phyloP scores from a whole-genome alignment of 1,140 invertebrate species.

The Belonocnema kinseyi region DNA sequence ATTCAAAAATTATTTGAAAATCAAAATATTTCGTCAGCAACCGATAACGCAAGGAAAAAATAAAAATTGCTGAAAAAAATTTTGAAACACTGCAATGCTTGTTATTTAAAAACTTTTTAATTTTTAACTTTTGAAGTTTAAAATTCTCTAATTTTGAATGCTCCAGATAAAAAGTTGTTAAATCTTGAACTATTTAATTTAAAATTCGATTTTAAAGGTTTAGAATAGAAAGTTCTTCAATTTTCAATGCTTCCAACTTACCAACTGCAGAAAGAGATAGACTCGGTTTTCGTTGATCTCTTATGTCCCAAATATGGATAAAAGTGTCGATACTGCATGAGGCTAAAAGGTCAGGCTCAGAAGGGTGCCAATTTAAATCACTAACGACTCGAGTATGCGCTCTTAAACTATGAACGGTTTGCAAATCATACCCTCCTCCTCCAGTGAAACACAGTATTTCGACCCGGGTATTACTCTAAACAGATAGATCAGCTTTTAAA shows the following conservation, averaged over 20 bases:
- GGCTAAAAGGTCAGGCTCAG: conserved; percentile 91
- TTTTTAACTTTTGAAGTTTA: no score
- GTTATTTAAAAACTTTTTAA: not conserved
- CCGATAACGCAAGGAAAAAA: not conserved
- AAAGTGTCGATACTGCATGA: conserved; percentile 96
- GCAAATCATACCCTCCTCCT: conserved; percentile 77
- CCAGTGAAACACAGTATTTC: conserved; percentile 88
- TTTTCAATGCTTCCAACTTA: conserved; percentile 62
- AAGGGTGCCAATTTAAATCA: conserved; percentile 94
- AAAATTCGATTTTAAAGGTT: no score
- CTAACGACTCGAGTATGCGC: conserved; percentile 93
- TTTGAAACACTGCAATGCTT: no score
- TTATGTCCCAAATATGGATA: conserved; percentile 94
- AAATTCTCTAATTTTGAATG: no score
- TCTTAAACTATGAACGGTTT: conserved; percentile 83
- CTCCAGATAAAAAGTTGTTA: no score
- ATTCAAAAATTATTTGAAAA: no score
- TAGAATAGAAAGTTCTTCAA: no score
- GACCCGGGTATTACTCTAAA: conserved; percentile 88
- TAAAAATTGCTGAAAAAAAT: no score
- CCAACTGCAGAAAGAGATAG: conserved; percentile 88
- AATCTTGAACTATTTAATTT: no score
- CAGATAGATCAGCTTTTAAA: conserved; percentile 7
- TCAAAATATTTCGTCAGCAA: no score
- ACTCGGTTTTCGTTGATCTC: conserved; percentile 88